These are phyloP conservation scores for Micromussa lordhowensis DNA, from an alignment of 92 coral and sea anemone genomes.

Conservation along the genomic window DNA sequence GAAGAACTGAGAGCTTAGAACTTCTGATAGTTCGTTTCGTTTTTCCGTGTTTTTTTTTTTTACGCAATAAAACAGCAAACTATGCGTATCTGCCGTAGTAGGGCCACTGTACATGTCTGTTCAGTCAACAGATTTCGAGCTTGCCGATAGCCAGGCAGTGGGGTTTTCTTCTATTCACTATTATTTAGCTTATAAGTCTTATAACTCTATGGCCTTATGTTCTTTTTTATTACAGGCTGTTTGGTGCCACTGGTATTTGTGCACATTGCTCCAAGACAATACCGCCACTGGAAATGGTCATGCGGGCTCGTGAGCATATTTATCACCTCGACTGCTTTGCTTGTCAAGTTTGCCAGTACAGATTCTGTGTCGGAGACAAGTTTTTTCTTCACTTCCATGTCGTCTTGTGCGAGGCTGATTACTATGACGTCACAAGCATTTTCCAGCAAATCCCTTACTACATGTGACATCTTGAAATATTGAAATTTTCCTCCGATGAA, in stretches of 20 bases:
- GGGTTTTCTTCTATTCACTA: too few relatives aligned
- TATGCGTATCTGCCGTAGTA: too few relatives aligned
- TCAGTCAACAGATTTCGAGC: too few relatives aligned
- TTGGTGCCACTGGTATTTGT: conserved; percentile 80
- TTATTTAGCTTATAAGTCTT: too few relatives aligned
- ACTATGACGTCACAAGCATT: conserved; percentile 60
- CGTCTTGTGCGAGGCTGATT: conserved; percentile 82
- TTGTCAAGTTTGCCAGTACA: conserved; percentile 79
- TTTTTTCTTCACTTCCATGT: conserved; percentile 76
- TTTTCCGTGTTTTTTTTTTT: too few relatives aligned
- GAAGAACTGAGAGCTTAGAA: too few relatives aligned
- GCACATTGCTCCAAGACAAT: conserved; percentile 75
- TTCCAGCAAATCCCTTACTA: conserved; percentile 31
- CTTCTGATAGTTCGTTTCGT: too few relatives aligned
- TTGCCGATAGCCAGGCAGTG: too few relatives aligned
- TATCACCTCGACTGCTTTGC: conserved; percentile 85
- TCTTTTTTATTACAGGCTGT: conserved; percentile 54
- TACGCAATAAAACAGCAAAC: too few relatives aligned
- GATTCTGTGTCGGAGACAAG: conserved; percentile 86
- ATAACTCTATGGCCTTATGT: background rate
- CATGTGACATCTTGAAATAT: background rate
- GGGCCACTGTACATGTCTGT: too few relatives aligned
- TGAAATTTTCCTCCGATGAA: background rate
- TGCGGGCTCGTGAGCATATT: conserved; percentile 86
- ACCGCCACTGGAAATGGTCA: conserved; percentile 88